These are phyloP conservation scores for Odobenus rosmarus DNA, from an alignment of 2,113 vertebrate species.

Conservation along the genomic window DNA sequence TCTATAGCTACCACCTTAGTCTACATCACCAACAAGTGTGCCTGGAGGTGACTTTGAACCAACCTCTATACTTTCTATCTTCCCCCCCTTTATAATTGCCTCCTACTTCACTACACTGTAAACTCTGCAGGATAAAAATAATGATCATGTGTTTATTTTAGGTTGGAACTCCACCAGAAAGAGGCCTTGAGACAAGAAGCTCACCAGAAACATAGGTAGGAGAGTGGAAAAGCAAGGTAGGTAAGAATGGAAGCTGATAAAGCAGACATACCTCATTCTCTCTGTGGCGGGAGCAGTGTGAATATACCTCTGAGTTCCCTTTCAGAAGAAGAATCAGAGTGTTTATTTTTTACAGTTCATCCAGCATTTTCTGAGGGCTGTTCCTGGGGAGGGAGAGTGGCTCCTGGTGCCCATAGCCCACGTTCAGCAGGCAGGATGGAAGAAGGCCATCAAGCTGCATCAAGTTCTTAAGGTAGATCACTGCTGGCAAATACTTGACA, in stretches of 20 bases:
- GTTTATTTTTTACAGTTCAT: background rate
- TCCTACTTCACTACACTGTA: background rate
- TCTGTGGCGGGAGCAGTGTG: background rate
- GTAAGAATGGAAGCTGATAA: background rate
- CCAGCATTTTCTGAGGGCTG: background rate
- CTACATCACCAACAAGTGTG: fast-evolving
- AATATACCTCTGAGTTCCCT: fast-evolving
- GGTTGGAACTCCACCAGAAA: background rate
- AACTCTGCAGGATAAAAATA: background rate
- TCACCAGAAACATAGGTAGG: fast-evolving
- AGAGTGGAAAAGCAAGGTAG: fast-evolving
- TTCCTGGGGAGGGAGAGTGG: background rate
- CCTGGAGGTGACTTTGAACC: background rate
- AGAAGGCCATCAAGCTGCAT: background rate
- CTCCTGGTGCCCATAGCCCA: fast-evolving
- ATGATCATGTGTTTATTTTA: background rate
- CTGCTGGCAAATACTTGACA: background rate
- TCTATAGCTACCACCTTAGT: background rate
- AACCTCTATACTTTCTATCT: background rate
- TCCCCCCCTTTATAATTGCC: fast-evolving
- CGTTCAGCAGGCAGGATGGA: background rate
- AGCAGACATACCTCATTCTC: fast-evolving
- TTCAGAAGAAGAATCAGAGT: no score
- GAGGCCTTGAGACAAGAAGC: background rate
- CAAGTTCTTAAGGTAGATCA: background rate